Evolutionary conservation across 2,113 vertebrate species (phyloP).

Genomic region (Tiliqua scincoides): DNA sequence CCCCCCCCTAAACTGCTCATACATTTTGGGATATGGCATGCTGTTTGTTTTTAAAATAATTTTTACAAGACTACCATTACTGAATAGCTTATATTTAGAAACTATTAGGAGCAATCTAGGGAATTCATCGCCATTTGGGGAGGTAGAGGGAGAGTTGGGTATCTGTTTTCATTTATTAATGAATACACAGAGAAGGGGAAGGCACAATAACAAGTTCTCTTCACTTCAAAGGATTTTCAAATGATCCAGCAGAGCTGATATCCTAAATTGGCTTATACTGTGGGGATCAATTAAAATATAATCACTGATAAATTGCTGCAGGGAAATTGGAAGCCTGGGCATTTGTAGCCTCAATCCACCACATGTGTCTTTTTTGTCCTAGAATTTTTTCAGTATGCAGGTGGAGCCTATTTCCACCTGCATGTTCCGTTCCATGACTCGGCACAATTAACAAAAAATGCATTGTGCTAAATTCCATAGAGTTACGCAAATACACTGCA

Average conservation of each 20-base stretch:
- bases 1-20: neutral
- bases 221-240: constrained; percentile 61
- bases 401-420: no score
- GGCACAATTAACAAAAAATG: no score
- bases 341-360: constrained; percentile 14
- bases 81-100: constrained; percentile 22
- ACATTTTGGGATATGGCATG: neutral
- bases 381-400: neutral
- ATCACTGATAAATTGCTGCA: constrained; percentile 55
- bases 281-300: constrained; percentile 65
- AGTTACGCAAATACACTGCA: no score
- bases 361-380: neutral
- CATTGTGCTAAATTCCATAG: no score
- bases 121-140: neutral
- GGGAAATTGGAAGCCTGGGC: constrained; percentile 45
- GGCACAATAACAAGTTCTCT: constrained; percentile 20
- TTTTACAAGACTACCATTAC: neutral
- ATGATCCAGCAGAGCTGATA: constrained; percentile 31
- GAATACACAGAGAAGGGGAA: constrained; percentile 51
- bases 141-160: neutral
- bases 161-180: constrained; percentile 47
- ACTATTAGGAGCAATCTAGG: neutral
- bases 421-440: no score
- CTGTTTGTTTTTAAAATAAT: neutral
- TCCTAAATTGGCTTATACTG: constrained; percentile 57